These are phyloP conservation scores for Hecatera dysodea DNA, from an alignment of 2,888 invertebrate genomes.

Conservation along the genomic window DNA sequence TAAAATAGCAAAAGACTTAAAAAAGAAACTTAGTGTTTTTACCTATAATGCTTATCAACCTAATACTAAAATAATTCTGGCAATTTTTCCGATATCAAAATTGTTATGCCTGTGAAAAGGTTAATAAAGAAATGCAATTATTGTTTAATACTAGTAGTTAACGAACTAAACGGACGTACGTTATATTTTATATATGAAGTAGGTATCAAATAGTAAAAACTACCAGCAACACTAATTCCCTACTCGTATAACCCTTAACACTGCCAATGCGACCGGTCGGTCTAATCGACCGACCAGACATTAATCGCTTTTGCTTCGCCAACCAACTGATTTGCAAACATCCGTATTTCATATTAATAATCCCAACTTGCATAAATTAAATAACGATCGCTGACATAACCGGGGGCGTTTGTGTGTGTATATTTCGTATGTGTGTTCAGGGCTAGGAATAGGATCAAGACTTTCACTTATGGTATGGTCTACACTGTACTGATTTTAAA, in stretches of 20 bases:
- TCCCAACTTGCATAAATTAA: slow-evolving; percentile 56
- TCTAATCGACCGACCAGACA: slow-evolving; percentile 39
- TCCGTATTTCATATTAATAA: slow-evolving; percentile 60
- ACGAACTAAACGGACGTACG: neutral
- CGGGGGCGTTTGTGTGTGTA: slow-evolving; percentile 14
- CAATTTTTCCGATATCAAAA: too few species aligned
- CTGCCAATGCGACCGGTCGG: slow-evolving; percentile 26
- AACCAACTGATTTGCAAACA: slow-evolving; percentile 47
- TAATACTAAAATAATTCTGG: too few species aligned
- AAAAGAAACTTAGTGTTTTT: too few species aligned
- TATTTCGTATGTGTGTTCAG: slow-evolving; percentile 10
- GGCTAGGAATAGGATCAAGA: slow-evolving; percentile 30
- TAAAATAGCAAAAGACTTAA: too few species aligned
- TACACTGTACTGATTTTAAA: neutral
- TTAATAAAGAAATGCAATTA: too few species aligned
- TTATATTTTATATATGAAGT: neutral
- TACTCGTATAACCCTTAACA: slow-evolving; percentile 34
- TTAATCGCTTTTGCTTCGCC: slow-evolving; percentile 46
- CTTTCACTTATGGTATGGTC: slow-evolving; percentile 39
- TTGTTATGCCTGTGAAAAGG: too few species aligned
- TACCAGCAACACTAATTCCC: neutral
- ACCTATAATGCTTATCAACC: too few species aligned
- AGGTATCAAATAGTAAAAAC: neutral
- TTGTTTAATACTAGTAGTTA: neutral
- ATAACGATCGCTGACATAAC: slow-evolving; percentile 27